Percentiles rank a stretch among this genome's conserved stretches.
phyloP scores from a whole-genome alignment of 2,888 invertebrate genomes.

The Chrysolina haemoptera region DNA sequence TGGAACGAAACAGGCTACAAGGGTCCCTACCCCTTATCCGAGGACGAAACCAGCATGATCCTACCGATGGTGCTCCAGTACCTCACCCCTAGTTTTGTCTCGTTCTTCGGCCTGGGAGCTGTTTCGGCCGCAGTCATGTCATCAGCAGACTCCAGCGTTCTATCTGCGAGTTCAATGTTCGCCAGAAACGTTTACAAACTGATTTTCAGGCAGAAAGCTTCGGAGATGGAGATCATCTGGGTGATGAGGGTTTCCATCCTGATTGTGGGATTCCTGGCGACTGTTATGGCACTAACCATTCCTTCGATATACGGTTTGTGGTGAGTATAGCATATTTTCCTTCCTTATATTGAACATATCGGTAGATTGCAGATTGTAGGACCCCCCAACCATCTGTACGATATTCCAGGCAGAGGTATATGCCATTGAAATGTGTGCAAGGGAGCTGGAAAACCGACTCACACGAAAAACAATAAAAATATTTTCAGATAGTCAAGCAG shows the following conservation, averaged over 20 bases:
- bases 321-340: slow-evolving; percentile 71
- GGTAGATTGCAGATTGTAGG: too few relatives aligned
- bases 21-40: slow-evolving; percentile 82
- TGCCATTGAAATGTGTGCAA: too few relatives aligned
- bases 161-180: slow-evolving; percentile 99
- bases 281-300: slow-evolving; percentile 97
- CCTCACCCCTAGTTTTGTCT: slow-evolving; percentile 94
- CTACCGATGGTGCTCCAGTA: slow-evolving; percentile 97
- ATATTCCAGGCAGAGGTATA: too few relatives aligned
- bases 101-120: slow-evolving; percentile 94
- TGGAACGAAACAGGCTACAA: slow-evolving; percentile 95
- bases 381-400: too few relatives aligned
- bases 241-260: slow-evolving; percentile 95
- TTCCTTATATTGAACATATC: too few relatives aligned
- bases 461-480: too few relatives aligned
- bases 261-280: slow-evolving; percentile 91
- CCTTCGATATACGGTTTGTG: slow-evolving; percentile 98
- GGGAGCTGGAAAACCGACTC: too few relatives aligned
- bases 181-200: slow-evolving; percentile 98
- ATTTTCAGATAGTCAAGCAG: too few relatives aligned
- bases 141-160: slow-evolving; percentile 97
- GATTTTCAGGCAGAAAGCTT: slow-evolving; percentile 96
- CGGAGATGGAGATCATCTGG: slow-evolving; percentile 98
- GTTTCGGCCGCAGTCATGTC: slow-evolving; percentile 99
- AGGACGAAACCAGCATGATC: slow-evolving; percentile 92